Base-by-base conservation (phyloP, 2,797 vertebrate species). In the Aulostomus chinensis region DNA sequence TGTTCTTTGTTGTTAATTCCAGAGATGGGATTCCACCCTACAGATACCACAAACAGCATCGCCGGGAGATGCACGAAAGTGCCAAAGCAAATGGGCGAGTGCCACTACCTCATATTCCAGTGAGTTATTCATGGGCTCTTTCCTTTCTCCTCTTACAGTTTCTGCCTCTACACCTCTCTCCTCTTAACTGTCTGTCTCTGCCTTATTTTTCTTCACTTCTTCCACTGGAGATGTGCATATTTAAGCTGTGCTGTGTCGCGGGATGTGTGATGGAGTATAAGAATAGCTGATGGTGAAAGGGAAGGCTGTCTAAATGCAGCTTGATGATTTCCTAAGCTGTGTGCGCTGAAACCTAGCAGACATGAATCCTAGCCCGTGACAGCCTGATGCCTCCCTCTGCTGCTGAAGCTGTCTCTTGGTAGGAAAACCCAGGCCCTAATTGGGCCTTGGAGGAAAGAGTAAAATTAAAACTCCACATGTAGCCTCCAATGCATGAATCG, bases 61-160 rank as follows among this genome's bases (percentile, higher is more conserved):
- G 96, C 60, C 91, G 96, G 57, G 96, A 99, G 92, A 94, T 98
- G 92, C 96, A 98, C 73, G 95, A 98, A 91, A 98, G 96, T 75
- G 92, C 95, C 92, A 97, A 97, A 95, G 96, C 93, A 80, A 98
- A 99, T 36, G 96, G 96, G 87, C 93, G 93, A 41, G 94, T 97
- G 89, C 93, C 95, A 83, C 95, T 99, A 92, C 97, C 96, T 95
- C 97, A 96, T 92, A 97, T 99, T 83, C 97, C 97, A 84, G 95
- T 96, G 92, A 94, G 94, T 94, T 84, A 85, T 78, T 85, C 82
- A 84, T 73, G 70, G 69, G 21, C 76, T 74, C 42, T 73, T 60
- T 72, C 59, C 30, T 36, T 36, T 47, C 60, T 14, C 60, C 45
- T n/a, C n/a, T n/a, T n/a, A n/a, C n/a, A n/a, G n/a, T n/a, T n/a